A percentile compares a stretch with the other conserved stretches of the same genome.
phyloP scores from a whole-genome alignment of 2,888 invertebrate genomes.

The Lepetodrilus schrolli region DNA sequence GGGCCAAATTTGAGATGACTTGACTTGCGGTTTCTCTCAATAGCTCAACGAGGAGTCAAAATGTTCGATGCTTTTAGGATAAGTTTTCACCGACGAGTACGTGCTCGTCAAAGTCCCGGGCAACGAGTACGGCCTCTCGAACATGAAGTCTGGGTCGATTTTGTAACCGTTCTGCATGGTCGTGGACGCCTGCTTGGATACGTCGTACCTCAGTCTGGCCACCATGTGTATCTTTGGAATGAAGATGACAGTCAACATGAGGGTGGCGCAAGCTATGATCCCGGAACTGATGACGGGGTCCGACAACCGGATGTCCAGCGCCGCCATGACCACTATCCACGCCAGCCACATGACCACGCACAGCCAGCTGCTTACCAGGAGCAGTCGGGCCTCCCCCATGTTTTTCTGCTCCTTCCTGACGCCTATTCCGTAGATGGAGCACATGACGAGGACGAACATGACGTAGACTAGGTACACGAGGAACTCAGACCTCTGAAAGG shows the following conservation, averaged over 20 bases:
- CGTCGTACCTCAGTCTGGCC: conserved; percentile 61
- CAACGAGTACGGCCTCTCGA: conserved; percentile 65
- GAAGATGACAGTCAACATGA: conserved; percentile 93
- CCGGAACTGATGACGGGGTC: conserved; percentile 89
- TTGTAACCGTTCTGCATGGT: conserved; percentile 61
- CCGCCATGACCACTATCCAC: conserved; percentile 80
- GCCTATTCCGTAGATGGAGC: conserved; percentile 87
- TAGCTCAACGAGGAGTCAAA: conserved; percentile 64
- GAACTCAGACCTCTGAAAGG: conserved; percentile 54
- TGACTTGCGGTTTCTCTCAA: too few species aligned
- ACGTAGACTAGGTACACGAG: conserved; percentile 87
- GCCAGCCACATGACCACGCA: conserved; percentile 82
- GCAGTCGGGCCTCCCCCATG: conserved; percentile 92
- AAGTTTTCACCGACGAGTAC: conserved; percentile 54
- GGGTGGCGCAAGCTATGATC: conserved; percentile 86
- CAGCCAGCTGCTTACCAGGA: conserved; percentile 88
- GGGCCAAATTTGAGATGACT: too few species aligned
- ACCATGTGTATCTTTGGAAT: conserved; percentile 83
- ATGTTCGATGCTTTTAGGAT: conserved; percentile 55
- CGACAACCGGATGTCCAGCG: conserved; percentile 57
- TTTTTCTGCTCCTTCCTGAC: conserved; percentile 90
- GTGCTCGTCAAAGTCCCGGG: conserved; percentile 59
- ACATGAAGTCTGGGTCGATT: conserved; percentile 63
- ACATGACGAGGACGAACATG: conserved; percentile 87
- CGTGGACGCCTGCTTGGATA: conserved; percentile 46